phyloP scores from a whole-genome alignment of 2,113 vertebrate species.

The Noctilio leporinus region DNA sequence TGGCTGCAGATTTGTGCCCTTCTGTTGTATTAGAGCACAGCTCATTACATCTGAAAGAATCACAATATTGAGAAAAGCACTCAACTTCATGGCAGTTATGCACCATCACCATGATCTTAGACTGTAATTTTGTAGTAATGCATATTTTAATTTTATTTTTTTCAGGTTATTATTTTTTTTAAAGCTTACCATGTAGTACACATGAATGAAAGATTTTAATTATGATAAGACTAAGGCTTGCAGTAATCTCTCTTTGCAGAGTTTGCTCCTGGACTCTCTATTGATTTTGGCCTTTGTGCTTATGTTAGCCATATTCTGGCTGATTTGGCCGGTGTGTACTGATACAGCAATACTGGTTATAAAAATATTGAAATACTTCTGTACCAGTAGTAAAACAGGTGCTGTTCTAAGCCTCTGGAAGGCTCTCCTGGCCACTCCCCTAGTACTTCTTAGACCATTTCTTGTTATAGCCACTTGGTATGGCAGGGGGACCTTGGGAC shows the following conservation, averaged over 20 bases:
- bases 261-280: slow-evolving; percentile 25
- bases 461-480: not conserved
- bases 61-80: slow-evolving; percentile 61
- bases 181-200: not conserved
- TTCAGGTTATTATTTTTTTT: slow-evolving; percentile 45
- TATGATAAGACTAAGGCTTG: slow-evolving; percentile 34
- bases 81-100: slow-evolving; percentile 43
- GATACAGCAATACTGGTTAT: not conserved
- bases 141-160: slow-evolving; percentile 25
- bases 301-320: not conserved
- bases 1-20: slow-evolving; percentile 70
- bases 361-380: slow-evolving; percentile 10
- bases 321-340: not conserved
- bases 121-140: not conserved
- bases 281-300: slow-evolving; percentile 49
- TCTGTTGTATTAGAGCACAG: slow-evolving; percentile 65
- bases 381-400: not conserved
- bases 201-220: slow-evolving; percentile 47
- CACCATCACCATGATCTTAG: not conserved
- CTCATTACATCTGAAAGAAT: slow-evolving; percentile 76
- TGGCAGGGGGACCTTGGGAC: not conserved
- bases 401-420: not conserved
- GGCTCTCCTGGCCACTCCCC: not conserved
- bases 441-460: not conserved
- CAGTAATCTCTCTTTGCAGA: slow-evolving; percentile 11